phyloP scores from a whole-genome alignment of 2,888 invertebrate species.

The Ariolimax columbianus region DNA sequence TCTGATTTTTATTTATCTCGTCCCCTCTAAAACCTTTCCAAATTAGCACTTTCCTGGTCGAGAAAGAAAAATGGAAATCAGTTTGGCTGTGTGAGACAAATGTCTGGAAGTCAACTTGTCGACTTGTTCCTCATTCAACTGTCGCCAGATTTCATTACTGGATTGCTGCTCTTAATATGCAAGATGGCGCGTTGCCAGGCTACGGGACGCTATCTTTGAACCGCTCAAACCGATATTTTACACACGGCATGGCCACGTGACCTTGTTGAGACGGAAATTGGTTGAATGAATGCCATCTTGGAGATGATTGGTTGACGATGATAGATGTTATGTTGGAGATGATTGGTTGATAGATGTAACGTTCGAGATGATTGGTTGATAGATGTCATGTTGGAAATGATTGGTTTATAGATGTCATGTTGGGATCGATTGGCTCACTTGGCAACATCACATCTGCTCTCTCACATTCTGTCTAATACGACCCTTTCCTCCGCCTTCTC shows the following conservation, averaged over 20 bases:
- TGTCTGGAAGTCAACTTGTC: constrained; percentile 44
- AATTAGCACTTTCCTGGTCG: background rate
- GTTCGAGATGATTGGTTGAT: background rate
- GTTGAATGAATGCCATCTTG: background rate
- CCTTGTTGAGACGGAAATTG: background rate
- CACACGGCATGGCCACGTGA: constrained; percentile 1
- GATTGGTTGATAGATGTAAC: background rate
- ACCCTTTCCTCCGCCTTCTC: background rate
- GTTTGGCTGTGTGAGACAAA: constrained; percentile 36
- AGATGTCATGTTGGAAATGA: background rate
- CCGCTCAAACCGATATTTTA: constrained; percentile 10
- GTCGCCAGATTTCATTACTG: constrained; percentile 45
- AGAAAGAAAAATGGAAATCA: background rate
- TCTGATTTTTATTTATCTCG: too few species aligned
- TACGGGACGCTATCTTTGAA: constrained; percentile 38
- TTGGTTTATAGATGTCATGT: background rate
- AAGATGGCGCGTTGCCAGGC: constrained; percentile 38
- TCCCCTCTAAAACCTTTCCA: background rate
- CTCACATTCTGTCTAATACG: background rate
- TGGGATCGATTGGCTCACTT: too few species aligned
- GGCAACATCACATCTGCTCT: background rate
- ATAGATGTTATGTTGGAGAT: background rate
- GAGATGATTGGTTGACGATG: background rate
- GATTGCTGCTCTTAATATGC: constrained; percentile 41
- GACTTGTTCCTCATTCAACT: constrained; percentile 34